phyloP scores from a whole-genome alignment of 1,140 invertebrate species.

The Micrasema longulum region DNA sequence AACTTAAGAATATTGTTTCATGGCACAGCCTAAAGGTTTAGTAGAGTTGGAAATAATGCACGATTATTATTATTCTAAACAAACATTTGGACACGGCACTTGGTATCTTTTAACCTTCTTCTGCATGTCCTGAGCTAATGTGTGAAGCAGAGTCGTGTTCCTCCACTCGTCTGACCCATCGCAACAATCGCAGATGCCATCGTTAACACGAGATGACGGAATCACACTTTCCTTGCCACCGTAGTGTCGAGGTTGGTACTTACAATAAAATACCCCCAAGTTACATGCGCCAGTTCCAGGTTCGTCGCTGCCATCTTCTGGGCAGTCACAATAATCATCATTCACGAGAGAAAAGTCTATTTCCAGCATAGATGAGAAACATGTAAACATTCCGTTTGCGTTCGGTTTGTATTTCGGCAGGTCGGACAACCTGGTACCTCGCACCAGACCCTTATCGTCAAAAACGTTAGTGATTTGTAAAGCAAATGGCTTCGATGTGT shows the following conservation, averaged over 20 bases:
- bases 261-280: slow-evolving; percentile 85
- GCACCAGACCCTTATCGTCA: slow-evolving; percentile 60
- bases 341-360: slow-evolving; percentile 91
- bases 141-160: neutral
- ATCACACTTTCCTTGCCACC: slow-evolving; percentile 60
- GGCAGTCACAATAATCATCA: slow-evolving; percentile 96
- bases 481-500: slow-evolving; percentile 8
- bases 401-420: slow-evolving; percentile 68
- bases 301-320: slow-evolving; percentile 86
- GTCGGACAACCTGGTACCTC: slow-evolving; percentile 59
- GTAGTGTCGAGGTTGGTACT: slow-evolving; percentile 66
- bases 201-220: slow-evolving; percentile 82
- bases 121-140: slow-evolving; percentile 25
- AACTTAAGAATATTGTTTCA: no score
- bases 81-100: slow-evolving; percentile 45
- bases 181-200: slow-evolving; percentile 94
- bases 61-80: no score
- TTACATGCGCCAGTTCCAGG: slow-evolving; percentile 90
- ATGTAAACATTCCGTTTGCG: slow-evolving; percentile 85
- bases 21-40: no score
- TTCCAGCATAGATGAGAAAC: slow-evolving; percentile 87
- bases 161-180: slow-evolving; percentile 84
- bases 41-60: no score
- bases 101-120: slow-evolving; percentile 41
- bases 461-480: slow-evolving; percentile 40